These are phyloP conservation scores for Sinocyclocheilus maitianheensis DNA, from an alignment of 2,113 vertebrate genomes.

Conservation along the genomic window DNA sequence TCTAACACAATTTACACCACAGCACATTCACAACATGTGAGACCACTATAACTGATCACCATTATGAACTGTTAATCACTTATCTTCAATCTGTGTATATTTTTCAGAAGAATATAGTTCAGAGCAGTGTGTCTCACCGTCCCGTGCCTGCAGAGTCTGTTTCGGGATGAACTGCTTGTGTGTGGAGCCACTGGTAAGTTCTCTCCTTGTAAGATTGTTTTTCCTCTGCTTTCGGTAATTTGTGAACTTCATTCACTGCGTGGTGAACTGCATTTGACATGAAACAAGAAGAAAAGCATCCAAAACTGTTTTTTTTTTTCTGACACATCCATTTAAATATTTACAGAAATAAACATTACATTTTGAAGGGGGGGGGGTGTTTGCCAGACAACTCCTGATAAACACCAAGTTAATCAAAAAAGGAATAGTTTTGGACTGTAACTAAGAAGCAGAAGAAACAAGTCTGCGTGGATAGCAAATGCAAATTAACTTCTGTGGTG, in stretches of 20 bases:
- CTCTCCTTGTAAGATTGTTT: constrained; percentile 68
- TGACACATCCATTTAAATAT: not conserved
- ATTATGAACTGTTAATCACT: not conserved
- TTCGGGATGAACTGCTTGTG: constrained; percentile 70
- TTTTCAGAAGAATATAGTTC: not conserved
- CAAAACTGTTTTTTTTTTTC: constrained; percentile 13
- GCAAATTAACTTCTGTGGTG: constrained; percentile 32
- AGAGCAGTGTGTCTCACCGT: constrained; percentile 76
- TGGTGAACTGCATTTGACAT: constrained; percentile 69
- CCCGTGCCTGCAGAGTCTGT: constrained; percentile 64
- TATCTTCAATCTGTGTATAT: not conserved
- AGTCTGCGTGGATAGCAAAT: constrained; percentile 10
- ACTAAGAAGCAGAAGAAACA: not conserved
- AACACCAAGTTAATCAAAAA: not conserved
- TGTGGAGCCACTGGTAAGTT: constrained; percentile 76
- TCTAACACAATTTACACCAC: constrained; percentile 5
- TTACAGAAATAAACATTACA: not conserved
- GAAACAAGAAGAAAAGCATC: constrained; percentile 61
- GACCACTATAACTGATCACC: not conserved
- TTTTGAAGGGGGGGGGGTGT: not conserved
- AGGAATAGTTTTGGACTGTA: not conserved
- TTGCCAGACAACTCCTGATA: constrained; percentile 21
- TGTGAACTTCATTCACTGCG: constrained; percentile 54
- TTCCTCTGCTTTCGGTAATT: constrained; percentile 22
- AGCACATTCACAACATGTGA: not conserved